Evolutionary conservation across 2,888 invertebrate genomes (phyloP).

Genomic region (Drosophila flavopinicola): DNA sequence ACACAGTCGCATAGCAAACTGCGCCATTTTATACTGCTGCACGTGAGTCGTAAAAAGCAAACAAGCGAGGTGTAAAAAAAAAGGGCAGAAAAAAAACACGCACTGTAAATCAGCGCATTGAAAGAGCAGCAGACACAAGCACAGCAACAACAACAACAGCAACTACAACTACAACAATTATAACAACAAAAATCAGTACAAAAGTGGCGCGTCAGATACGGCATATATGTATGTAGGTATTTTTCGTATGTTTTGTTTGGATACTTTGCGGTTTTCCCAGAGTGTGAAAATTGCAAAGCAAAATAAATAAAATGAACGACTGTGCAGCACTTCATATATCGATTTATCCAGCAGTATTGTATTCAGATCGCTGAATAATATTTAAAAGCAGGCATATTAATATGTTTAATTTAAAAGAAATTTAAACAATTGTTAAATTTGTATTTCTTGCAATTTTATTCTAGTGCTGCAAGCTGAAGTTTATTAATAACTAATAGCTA

Average conservation of each 20-base stretch:
- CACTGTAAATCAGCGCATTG: conserved; percentile 67
- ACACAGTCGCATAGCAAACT: conserved; percentile 11
- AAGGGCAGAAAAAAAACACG: conserved; percentile 36
- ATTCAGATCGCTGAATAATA: conserved; percentile 1
- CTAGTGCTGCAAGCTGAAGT: no score
- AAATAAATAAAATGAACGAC: conserved; percentile 10
- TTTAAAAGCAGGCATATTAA: no score
- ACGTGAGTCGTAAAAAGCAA: conserved; percentile 68
- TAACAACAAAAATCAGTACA: conserved; percentile 4
- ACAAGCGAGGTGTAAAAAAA: conserved; percentile 19
- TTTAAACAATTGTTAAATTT: no score
- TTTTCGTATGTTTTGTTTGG: conserved; percentile 36
- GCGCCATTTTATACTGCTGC: conserved; percentile 57
- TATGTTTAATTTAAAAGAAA: no score
- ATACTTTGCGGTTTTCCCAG: conserved; percentile 44
- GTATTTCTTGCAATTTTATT: no score
- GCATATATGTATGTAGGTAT: conserved; percentile 63
- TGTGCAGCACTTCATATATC: conserved; percentile 30
- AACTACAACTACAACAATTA: conserved; percentile 13
- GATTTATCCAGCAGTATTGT: conserved; percentile 36
- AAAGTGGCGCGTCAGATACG: conserved; percentile 34
- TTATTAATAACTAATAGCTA: no score
- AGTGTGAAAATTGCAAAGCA: conserved; percentile 46
- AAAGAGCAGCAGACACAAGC: conserved; percentile 41
- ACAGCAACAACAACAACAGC: no score